Evolutionary conservation across 2,888 invertebrate species (phyloP).

Genomic region (Eilema caniola): DNA sequence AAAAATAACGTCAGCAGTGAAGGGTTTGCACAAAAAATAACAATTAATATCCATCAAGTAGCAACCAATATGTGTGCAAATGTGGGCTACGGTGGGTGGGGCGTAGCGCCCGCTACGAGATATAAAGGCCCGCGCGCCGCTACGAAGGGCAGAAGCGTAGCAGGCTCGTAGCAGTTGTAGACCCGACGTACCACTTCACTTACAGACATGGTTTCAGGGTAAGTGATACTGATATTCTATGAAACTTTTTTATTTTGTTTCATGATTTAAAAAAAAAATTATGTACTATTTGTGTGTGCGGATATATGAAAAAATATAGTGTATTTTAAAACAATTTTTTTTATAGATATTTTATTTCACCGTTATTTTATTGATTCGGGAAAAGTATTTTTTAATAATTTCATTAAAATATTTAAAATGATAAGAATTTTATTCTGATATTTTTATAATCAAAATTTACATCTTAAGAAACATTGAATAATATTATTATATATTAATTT

Average conservation of each 20-base stretch:
- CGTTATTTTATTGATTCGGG: background rate
- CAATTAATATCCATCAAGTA: slow-evolving; percentile 58
- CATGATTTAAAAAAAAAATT: background rate
- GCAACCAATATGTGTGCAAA: slow-evolving; percentile 50
- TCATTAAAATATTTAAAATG: background rate
- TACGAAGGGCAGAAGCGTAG: slow-evolving; percentile 62
- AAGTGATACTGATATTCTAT: slow-evolving; percentile 30
- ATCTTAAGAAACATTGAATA: background rate
- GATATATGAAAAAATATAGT: background rate
- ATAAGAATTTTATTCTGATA: too few species aligned
- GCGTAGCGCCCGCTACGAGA: slow-evolving; percentile 56
- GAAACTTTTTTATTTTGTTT: slow-evolving; percentile 5
- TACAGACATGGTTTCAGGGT: slow-evolving; percentile 61
- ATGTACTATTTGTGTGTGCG: background rate
- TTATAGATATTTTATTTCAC: too few species aligned
- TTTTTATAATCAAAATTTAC: too few species aligned
- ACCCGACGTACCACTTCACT: slow-evolving; percentile 35
- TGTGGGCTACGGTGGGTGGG: slow-evolving; percentile 53
- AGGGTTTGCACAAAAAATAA: slow-evolving; percentile 48
- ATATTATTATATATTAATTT: background rate
- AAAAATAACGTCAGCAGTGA: slow-evolving; percentile 12
- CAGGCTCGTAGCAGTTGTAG: slow-evolving; percentile 54
- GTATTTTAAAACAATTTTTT: background rate
- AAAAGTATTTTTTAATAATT: background rate
- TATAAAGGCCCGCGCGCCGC: slow-evolving; percentile 69